These are phyloP conservation scores for Erpobdella octoculata DNA, from an alignment of 2,888 invertebrate species.

Conservation along the genomic window DNA sequence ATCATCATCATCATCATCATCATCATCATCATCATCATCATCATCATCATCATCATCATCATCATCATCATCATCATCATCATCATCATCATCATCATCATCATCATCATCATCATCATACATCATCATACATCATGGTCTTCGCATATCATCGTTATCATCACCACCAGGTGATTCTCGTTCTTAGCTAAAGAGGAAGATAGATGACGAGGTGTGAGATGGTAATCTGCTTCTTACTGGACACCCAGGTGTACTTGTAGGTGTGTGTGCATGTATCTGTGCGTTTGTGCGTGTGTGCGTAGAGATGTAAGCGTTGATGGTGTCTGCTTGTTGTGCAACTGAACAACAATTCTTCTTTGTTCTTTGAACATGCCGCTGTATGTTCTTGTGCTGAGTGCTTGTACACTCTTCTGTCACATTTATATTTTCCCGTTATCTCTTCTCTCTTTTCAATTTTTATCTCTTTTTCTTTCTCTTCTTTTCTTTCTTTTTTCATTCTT, in stretches of 20 bases:
- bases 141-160: not conserved
- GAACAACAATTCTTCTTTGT: no score
- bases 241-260: not conserved
- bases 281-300: no score
- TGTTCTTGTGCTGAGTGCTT: not conserved
- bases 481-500: no score
- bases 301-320: no score
- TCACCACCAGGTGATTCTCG: not conserved
- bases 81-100: conserved; percentile 19
- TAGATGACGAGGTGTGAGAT: not conserved
- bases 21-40: conserved; percentile 17
- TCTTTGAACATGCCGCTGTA: not conserved
- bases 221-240: not conserved
- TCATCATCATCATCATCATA: conserved; percentile 18
- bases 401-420: not conserved
- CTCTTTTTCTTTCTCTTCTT: not conserved
- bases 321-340: no score
- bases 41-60: conserved; percentile 18
- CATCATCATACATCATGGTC: no score
- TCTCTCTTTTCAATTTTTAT: no score
- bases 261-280: no score
- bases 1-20: conserved; percentile 11
- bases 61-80: conserved; percentile 15
- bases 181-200: not conserved
- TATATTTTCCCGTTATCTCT: not conserved